Evolutionary conservation across 2,113 vertebrate genomes (phyloP), one percentile per base, ranked within the genome.

Genomic region (Lasiurus borealis): DNA sequence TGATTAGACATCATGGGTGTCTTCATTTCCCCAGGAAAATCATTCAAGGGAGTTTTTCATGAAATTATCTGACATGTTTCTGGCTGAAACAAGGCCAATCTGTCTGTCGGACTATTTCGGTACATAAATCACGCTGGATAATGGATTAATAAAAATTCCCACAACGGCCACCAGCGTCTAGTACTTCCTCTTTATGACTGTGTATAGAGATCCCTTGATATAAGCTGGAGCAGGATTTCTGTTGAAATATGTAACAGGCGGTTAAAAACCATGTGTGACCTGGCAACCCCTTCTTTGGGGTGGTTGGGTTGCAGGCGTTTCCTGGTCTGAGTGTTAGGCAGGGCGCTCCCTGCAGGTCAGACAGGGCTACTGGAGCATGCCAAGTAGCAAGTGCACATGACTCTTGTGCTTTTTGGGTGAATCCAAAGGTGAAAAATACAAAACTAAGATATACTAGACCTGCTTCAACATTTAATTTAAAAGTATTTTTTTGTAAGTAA

Each of bases 341-440:
- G 36, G 76, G 59, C 0, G 3, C 29, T 76, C 36, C 36, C 34
- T 62, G 36, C n/a, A 64, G 64, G 44, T n/a, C 14, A 66, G 57
- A 72, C 4, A 16, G 21, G 29, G 44, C n/a, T n/a, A 3, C 23
- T 12, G 40, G n/a, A 69, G 31, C 3, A 16, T 25, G 50, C 12
- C 34, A 34, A 12, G 34, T 10, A 71, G 46, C n/a, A 80, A 72
- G 34, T 29, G 59, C n/a, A 71, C 25, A 59, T 36, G 48, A 21
- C 14, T 15, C 19, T 36, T 54, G 12, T 34, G 25, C 62, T 29
- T 64, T 52, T 76, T 34, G 21, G 29, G 21, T 54, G 34, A 69
- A 27, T 76, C 77, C 66, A 62, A 93, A 90, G 72, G n/a, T 87
- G 7, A 91, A 95, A 95, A 94, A 95, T 69, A 44, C 9, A 84